Conservation (phyloP, 1,140 invertebrate species). For the Ladona fulva region DNA sequence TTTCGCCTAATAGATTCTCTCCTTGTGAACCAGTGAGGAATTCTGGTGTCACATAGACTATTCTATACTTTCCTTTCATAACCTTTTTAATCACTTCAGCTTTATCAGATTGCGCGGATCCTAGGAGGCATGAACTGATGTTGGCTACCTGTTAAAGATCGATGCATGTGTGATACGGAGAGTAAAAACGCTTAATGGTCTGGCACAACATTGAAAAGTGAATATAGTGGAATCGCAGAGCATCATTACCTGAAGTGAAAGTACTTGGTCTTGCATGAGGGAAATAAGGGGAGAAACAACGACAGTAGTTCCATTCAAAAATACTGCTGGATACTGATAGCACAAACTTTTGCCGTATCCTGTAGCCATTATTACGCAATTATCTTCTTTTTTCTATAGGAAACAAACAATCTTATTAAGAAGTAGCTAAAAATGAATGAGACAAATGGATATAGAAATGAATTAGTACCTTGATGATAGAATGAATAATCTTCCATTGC, state of each 20-base stretch:
- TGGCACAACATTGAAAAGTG: constrained; percentile 18
- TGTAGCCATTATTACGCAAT: constrained; percentile 81
- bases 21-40: constrained; percentile 39
- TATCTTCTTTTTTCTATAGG: constrained; percentile 29
- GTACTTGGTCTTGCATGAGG: constrained; percentile 73
- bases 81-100: constrained; percentile 36
- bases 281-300: constrained; percentile 89
- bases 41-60: constrained; percentile 60
- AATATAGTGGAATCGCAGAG: constrained; percentile 24
- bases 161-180: neutral
- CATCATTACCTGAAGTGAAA: constrained; percentile 40
- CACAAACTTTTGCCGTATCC: constrained; percentile 94
- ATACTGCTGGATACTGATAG: constrained; percentile 83
- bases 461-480: constrained; percentile 47
- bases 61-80: constrained; percentile 41
- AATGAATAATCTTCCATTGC: constrained; percentile 57
- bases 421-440: neutral
- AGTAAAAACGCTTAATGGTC: neutral
- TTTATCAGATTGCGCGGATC: constrained; percentile 49
- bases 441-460: constrained; percentile 46
- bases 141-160: constrained; percentile 38
- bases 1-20: constrained; percentile 21
- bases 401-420: neutral
- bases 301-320: constrained; percentile 63
- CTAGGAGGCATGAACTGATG: constrained; percentile 51